Percentiles rank a stretch among this genome's conserved stretches.
Conservation (phyloP, 2,888 invertebrate genomes). For the Fragum whitleyi region DNA sequence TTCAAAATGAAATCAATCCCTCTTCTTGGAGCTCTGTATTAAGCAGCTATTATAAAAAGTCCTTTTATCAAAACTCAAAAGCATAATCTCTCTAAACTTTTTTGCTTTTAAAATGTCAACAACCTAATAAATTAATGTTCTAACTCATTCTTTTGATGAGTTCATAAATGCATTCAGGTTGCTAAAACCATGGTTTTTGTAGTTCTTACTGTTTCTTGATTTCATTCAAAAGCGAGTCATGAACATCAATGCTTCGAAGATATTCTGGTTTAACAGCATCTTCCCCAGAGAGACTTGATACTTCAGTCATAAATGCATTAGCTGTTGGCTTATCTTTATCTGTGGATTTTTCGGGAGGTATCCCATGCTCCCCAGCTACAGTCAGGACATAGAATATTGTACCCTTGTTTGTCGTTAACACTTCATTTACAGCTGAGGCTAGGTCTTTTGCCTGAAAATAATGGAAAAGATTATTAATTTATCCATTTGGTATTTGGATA, state of each 20-base stretch:
- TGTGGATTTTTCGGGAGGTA: conserved; percentile 56
- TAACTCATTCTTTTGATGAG: too few relatives aligned
- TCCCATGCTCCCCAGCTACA: conserved; percentile 77
- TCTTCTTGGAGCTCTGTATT: too few relatives aligned
- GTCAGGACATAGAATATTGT: conserved; percentile 82
- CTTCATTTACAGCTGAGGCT: conserved; percentile 75
- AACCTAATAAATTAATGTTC: too few relatives aligned
- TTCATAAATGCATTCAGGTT: too few relatives aligned
- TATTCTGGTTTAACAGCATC: conserved; percentile 68
- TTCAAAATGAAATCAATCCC: too few relatives aligned
- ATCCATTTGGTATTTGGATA: too few relatives aligned
- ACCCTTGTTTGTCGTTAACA: conserved; percentile 80
- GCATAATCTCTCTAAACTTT: too few relatives aligned
- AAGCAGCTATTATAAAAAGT: too few relatives aligned
- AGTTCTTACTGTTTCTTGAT: conserved; percentile 76
- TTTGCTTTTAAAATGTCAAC: too few relatives aligned
- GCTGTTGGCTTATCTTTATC: conserved; percentile 32
- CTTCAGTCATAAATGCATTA: conserved; percentile 72
- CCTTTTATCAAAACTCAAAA: too few relatives aligned
- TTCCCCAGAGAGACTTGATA: conserved; percentile 43
- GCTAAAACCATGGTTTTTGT: too few relatives aligned
- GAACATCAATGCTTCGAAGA: conserved; percentile 73
- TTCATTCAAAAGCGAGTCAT: conserved; percentile 69
- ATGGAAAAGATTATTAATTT: neutral
- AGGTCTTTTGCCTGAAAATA: conserved; percentile 56